Percentiles rank a stretch among this genome's conserved stretches.
phyloP scores from a whole-genome alignment of 2,797 vertebrate genomes.

The Leucoraja ocellata region DNA sequence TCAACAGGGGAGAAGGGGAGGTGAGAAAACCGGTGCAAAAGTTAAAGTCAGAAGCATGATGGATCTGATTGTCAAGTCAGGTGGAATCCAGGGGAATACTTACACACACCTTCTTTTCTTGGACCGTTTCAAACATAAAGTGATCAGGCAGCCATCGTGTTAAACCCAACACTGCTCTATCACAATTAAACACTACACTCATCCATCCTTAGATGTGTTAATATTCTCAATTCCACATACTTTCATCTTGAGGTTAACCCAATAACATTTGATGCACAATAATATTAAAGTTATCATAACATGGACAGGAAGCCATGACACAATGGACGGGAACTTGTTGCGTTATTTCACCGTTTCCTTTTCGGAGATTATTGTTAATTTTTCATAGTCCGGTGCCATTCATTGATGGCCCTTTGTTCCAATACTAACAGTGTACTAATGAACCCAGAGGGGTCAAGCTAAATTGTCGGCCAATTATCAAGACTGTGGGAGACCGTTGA shows the following conservation, averaged over 20 bases:
- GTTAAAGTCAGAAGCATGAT: background rate
- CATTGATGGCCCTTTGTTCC: constrained; percentile 53
- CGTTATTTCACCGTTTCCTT: constrained; percentile 36
- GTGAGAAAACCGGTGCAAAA: constrained; percentile 10
- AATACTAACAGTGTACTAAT: constrained; percentile 51
- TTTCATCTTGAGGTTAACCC: background rate
- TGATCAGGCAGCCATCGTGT: background rate
- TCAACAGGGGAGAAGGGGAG: background rate
- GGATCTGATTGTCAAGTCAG: background rate
- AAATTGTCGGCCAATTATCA: constrained; percentile 50
- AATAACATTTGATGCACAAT: background rate
- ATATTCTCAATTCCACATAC: background rate
- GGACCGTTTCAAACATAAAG: constrained; percentile 13
- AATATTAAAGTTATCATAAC: background rate
- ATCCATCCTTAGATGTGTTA: background rate
- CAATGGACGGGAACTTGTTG: background rate
- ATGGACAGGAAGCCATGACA: background rate
- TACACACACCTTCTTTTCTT: background rate
- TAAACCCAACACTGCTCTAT: background rate
- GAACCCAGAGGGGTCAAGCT: constrained; percentile 49
- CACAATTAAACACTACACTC: background rate
- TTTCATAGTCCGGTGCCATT: constrained; percentile 53
- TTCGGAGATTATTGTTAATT: constrained; percentile 52
- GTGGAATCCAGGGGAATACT: background rate
- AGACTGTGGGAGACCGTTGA: constrained; percentile 35